Base-by-base conservation (phyloP, 2,888 invertebrate species). In the Hartigia nigra region DNA sequence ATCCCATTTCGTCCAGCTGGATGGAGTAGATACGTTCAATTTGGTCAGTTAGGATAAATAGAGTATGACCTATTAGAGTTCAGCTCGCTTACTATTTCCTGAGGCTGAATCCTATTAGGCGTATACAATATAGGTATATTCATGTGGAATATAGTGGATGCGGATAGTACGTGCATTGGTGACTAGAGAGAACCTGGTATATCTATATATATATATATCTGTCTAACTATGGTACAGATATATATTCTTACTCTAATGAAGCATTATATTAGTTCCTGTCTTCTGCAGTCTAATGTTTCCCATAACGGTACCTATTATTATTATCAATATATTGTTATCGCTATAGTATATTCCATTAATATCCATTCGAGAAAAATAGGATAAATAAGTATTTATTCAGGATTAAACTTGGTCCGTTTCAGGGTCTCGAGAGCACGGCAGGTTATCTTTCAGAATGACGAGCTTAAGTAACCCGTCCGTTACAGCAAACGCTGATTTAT, bases 41-140 rank as follows among this genome's bases (percentile, higher is more conserved):
- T 83, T 82, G 82, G 82, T 77, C 74, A 74, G 79, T 70, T 74
- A 69, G 82, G 82, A 82, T 84, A 82, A 82, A 84, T 81, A 81
- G 82, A 76, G 81, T 78, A 79, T 81, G 79, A 76, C 81, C 79
- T 76, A 80, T 75, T 77, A 74, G 77, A 76, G 79, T 37, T 78
- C 70, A 75, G 81, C 35, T 70, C 78, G 82, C 78, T 80, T 80
- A 76, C 80, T 79, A 77, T 81, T 82, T 80, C 80, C 77, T 77
- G 80, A 79, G 78, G 82, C 74, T 81, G 81, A 79, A 81, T 81
- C 83, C 84, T 82, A 84, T 84, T 82, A 83, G 82, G 80, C 80
- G 78, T 82, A 81, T 77, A 80, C 82, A 79, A 78, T 70, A 31
- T 36, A 72, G 32, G 2, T 77, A 77, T 23, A 34, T 23, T 23